Evolutionary conservation across 30 jellyfish, hydroid and myxozoan genomes (phyloP), one percentile per base, ranked within the genome.

Genomic region (Chrysaora quinquecirrha): DNA sequence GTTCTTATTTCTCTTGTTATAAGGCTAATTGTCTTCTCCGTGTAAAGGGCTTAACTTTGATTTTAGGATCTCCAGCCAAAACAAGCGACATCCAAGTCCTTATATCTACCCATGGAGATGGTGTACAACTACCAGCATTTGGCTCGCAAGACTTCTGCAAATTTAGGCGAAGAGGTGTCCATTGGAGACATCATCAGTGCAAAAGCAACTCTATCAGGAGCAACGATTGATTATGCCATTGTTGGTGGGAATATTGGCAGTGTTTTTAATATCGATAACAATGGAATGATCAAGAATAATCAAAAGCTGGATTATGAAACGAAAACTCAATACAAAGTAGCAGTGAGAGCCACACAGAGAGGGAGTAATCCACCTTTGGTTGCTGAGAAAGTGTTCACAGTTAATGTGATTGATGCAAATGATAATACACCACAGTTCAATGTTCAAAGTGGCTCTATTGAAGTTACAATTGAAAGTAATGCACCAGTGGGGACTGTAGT

Each of bases 191-290:
- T 62, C 50, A 70, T 71, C 32, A 43, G 32, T 43, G 89, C 81
- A 23, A 77, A 69, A 31, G 95, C 87, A 7, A 20, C 71, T 3
- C 68, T 62, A 0, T 70, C 71, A 19, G 95, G 95, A 32, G 95
- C 76, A 11, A 48, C 87, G 6, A 35, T 79, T n/a, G 75, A 71
- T 30, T 94, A 70, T 76, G 85, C 65, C 72, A 82, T 94, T 38
- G 99, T 94, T 47, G 99, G 99, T 34, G 99, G 99, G 1, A 87
- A 94, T 48, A 49, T 2, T 7, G 96, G 70, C 32, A 68, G 34
- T 20, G 86, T 73, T 3, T 94, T 94, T 50, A 82, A 34, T 22
- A 94, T 94, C 29, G 84, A 89, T 43, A 61, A 46, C 38, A 48
- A 20, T 71, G 97, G 97, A 20, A 43, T 32, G 3, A 54, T 94